Conservation (phyloP, 1,140 invertebrate species). For the Psilanteris sp. region DNA sequence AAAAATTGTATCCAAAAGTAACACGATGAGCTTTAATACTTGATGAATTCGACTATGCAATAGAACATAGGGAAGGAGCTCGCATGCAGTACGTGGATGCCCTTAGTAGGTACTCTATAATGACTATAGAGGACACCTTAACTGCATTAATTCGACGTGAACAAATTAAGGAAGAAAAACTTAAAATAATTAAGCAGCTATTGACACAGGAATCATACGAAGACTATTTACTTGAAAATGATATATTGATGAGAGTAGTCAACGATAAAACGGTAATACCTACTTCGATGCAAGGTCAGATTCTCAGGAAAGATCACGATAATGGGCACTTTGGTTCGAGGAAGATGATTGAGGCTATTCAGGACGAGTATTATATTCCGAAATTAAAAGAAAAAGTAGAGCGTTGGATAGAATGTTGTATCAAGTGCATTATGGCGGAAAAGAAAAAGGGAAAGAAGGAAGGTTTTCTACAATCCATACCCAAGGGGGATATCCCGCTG, state of each 20-base stretch:
- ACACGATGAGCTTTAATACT: conserved; percentile 46
- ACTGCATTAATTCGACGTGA: neutral
- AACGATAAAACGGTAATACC: neutral
- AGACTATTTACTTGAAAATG: neutral
- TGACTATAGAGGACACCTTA: conserved; percentile 1
- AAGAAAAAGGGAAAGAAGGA: neutral
- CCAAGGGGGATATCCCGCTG: neutral
- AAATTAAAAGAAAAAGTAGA: neutral
- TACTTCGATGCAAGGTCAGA: neutral
- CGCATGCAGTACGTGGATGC: conserved; percentile 15
- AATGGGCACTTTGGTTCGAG: neutral
- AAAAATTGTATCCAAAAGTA: conserved; percentile 59
- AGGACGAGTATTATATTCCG: conserved; percentile 24
- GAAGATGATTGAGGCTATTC: neutral
- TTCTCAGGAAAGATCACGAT: neutral
- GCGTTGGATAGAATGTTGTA: conserved; percentile 28
- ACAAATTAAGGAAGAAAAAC: neutral
- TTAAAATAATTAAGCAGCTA: neutral
- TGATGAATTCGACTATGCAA: conserved; percentile 50
- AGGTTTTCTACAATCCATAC: neutral
- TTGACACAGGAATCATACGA: neutral
- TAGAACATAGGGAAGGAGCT: conserved; percentile 51
- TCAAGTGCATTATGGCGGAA: conserved; percentile 32
- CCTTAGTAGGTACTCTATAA: neutral
- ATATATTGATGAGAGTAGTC: neutral